Evolutionary conservation across 2,888 invertebrate genomes (phyloP), one percentile per base, ranked within the genome.

Genomic region (Orthosia gracilis): DNA sequence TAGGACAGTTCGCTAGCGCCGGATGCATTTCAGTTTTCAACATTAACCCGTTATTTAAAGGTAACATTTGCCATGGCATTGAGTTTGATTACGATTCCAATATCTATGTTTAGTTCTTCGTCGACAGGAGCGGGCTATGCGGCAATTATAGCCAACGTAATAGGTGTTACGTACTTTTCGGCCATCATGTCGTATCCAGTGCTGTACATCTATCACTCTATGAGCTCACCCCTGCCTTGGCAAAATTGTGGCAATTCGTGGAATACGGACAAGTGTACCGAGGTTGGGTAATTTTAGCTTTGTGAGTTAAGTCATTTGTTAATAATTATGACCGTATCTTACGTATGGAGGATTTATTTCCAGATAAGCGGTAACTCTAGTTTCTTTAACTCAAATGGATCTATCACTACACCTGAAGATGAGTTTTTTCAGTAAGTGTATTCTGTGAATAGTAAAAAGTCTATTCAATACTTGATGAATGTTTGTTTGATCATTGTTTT

Each of bases 171-270:
- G 82, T 99, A 98, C 94, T 99, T 98, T 94, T 98, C 98, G 73
- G 97, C 98, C 0, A 97, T 99, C 61, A 97, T 99, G 91, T 97
- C 98, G 0, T 99, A 99, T 97, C 98, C 99, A 0, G 91, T 99
- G 61, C 97, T 98, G 84, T 99, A 98, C 94, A 96, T 99, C 52
- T 97, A 97, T 85, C 97, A 98, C 92, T 98, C 98, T 21, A 97
- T 98, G 83, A 96, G 94, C 70, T 92, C 95, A 40, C 97, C 97
- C 63, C 94, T 99, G 62, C 98, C 98, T 13, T 99, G 98, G 98
- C 96, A 97, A 64, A 96, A 97, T 82, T 99, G 99, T 90, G 95
- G 97, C 84, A 98, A 98, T 94, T 91, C 97, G 55, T 99, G 99
- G 99, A 99, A 99, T 92, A 98, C 98, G 0, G 95, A 97, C 2